Conservation (phyloP, 1,140 invertebrate species). For the Chironomus tepperi region DNA sequence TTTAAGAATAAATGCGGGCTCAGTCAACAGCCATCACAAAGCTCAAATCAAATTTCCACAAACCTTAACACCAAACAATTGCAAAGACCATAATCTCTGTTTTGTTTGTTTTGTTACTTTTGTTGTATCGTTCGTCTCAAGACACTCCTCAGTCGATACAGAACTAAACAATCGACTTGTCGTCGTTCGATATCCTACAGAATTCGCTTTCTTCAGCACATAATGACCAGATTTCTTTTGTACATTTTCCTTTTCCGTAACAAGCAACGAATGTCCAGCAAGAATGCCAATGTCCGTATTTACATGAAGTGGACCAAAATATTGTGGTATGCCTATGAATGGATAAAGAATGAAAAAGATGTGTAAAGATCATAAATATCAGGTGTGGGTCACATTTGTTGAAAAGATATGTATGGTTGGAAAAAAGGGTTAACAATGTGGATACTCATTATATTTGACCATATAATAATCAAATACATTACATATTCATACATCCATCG, state of each 20-base stretch:
- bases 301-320: conserved; percentile 48
- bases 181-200: conserved; percentile 36
- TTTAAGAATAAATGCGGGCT: too few relatives aligned
- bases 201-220: conserved; percentile 35
- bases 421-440: too few relatives aligned
- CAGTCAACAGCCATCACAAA: too few relatives aligned
- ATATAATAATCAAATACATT: too few relatives aligned
- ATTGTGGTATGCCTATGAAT: conserved; percentile 31
- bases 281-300: conserved; percentile 56
- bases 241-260: conserved; percentile 40
- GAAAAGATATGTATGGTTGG: too few relatives aligned
- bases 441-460: too few relatives aligned
- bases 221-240: conserved; percentile 32
- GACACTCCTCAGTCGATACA: conserved; percentile 46
- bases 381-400: too few relatives aligned
- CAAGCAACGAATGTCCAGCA: conserved; percentile 60
- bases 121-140: conserved; percentile 33
- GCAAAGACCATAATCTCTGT: neutral
- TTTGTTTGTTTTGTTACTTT: conserved; percentile 26
- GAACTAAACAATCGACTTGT: conserved; percentile 35
- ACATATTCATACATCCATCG: too few relatives aligned
- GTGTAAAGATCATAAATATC: neutral
- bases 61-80: conserved; percentile 14
- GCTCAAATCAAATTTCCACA: neutral
- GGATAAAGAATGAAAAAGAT: conserved; percentile 35